Evolutionary conservation across 2,113 vertebrate genomes (phyloP).

Genomic region (Chrysemys picta): DNA sequence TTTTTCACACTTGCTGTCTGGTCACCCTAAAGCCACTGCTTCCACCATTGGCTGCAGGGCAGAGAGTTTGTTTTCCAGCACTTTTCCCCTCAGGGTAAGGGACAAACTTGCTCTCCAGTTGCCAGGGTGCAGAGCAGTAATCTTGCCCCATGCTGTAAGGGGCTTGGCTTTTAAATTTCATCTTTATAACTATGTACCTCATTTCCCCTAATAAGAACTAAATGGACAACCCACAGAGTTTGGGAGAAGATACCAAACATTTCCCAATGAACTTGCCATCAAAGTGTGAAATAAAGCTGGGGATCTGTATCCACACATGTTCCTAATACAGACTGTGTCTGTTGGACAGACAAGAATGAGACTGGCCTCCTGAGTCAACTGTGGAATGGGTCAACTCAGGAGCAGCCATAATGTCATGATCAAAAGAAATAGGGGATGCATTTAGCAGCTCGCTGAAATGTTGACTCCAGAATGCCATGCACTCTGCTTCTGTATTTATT

Average conservation of each 20-base stretch:
- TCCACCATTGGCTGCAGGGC: neutral
- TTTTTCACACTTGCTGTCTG: no score
- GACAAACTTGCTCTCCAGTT: neutral
- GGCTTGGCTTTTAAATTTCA: neutral
- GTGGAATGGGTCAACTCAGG: no score
- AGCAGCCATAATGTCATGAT: no score
- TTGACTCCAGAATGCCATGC: no score
- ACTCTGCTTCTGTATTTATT: no score
- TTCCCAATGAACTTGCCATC: neutral
- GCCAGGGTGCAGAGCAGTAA: neutral
- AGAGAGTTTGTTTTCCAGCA: neutral
- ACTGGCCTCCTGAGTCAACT: neutral
- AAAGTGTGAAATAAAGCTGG: neutral
- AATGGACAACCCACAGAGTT: neutral
- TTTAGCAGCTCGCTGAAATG: no score
- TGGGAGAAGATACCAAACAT: neutral
- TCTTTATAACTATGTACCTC: neutral
- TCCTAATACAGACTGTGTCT: neutral
- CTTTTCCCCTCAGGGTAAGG: neutral
- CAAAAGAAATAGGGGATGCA: no score
- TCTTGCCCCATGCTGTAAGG: neutral
- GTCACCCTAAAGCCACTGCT: neutral
- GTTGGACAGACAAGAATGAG: neutral
- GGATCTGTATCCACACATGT: neutral
- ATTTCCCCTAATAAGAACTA: rapidly evolving